Percentiles rank a stretch among this genome's conserved stretches.
phyloP scores from a whole-genome alignment of 1,140 invertebrate species.

The Panonychus citri region DNA sequence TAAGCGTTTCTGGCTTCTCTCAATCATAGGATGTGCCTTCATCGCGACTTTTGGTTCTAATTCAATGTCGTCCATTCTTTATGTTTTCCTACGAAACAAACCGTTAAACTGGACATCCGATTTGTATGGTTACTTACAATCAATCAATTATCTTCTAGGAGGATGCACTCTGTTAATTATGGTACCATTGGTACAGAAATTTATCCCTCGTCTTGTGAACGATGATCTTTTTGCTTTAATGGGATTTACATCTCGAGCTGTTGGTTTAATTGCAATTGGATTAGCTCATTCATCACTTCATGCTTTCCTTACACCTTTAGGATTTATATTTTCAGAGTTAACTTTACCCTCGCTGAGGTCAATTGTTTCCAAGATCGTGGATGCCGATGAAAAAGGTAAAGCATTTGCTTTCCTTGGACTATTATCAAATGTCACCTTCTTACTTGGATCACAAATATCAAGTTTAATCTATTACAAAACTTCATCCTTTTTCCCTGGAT shows the following conservation, averaged over 20 bases:
- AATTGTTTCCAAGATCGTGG: constrained; percentile 25
- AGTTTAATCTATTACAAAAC: neutral
- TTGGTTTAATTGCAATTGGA: constrained; percentile 20
- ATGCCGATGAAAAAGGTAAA: constrained; percentile 25
- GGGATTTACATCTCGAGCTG: constrained; percentile 22
- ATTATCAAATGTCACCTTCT: neutral
- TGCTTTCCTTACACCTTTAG: neutral
- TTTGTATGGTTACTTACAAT: constrained; percentile 24
- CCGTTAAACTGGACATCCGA: constrained; percentile 22
- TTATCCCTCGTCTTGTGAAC: constrained; percentile 1
- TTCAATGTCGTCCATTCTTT: constrained; percentile 24
- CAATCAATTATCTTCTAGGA: constrained; percentile 21
- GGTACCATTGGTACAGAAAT: constrained; percentile 18
- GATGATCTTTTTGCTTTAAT: constrained; percentile 21
- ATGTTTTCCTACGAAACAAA: constrained; percentile 19
- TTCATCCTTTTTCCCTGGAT: neutral
- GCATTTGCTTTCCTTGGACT: constrained; percentile 24
- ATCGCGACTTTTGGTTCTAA: constrained; percentile 9
- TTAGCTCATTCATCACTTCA: constrained; percentile 16
- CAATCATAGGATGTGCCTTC: constrained; percentile 11
- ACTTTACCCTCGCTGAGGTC: constrained; percentile 25
- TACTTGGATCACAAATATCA: neutral
- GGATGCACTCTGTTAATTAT: constrained; percentile 20
- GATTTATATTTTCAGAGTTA: constrained; percentile 24
- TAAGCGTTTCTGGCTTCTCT: constrained; percentile 12